phyloP scores from a whole-genome alignment of 2,797 vertebrate genomes.

The Coilia nasus region DNA sequence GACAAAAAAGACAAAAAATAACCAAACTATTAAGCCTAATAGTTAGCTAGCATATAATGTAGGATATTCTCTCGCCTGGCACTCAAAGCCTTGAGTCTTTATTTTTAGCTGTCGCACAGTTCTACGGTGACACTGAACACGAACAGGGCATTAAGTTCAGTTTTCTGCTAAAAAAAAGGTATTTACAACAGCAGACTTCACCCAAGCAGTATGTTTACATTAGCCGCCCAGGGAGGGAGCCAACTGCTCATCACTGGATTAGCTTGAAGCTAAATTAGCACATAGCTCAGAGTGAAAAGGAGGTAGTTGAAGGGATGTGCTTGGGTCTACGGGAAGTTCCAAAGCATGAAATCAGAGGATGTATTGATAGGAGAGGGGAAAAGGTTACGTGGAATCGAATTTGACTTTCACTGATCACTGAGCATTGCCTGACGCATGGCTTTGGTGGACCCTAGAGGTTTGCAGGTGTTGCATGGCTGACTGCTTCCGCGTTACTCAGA shows the following conservation, averaged over 20 bases:
- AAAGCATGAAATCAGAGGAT: slow-evolving; percentile 18
- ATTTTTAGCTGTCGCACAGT: slow-evolving; percentile 14
- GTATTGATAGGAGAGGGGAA: not conserved
- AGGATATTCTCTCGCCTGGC: slow-evolving; percentile 26
- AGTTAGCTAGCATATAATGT: slow-evolving; percentile 25
- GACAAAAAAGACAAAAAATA: not conserved
- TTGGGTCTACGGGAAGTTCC: slow-evolving; percentile 7
- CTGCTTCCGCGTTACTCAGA: slow-evolving; percentile 16
- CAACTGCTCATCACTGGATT: slow-evolving; percentile 13
- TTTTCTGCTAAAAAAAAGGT: not conserved
- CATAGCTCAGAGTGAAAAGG: not conserved
- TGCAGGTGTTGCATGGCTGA: slow-evolving; percentile 26
- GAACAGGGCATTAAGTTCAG: slow-evolving; percentile 20
- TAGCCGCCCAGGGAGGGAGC: slow-evolving; percentile 10
- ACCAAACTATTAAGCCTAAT: slow-evolving; percentile 6
- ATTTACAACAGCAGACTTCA: slow-evolving; percentile 15
- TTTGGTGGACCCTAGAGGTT: slow-evolving; percentile 11
- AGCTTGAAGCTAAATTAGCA: slow-evolving; percentile 23
- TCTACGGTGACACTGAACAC: slow-evolving; percentile 19
- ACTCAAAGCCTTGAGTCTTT: slow-evolving; percentile 29
- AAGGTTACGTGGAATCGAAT: slow-evolving; percentile 4
- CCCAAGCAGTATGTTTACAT: slow-evolving; percentile 18
- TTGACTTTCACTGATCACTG: slow-evolving; percentile 17
- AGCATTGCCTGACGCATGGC: slow-evolving; percentile 16
- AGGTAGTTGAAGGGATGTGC: not conserved